Base-by-base conservation (phyloP, 2,888 invertebrate genomes). In the Serripes groenlandicus region DNA sequence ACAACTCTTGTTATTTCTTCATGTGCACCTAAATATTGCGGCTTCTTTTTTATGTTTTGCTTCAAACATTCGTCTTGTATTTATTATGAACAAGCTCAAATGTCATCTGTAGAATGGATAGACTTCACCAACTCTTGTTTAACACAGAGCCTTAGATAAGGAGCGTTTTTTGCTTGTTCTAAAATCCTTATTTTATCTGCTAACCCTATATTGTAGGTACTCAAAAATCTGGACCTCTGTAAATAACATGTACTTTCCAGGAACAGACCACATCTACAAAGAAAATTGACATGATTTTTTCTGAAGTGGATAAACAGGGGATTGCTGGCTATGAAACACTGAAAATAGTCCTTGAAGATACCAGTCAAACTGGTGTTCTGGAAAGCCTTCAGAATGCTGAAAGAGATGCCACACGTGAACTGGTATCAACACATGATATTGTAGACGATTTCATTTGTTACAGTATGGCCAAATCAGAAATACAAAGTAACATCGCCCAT, bases 291-390 rank as follows among this genome's bases (percentile, higher is more conserved):
- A 26, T 42, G 23, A 37, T 66, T 21, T 42, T 26, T 7, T 9
- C 9, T n/a, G 66, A 66, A 35, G 66, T 66, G 11, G n/a, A 35
- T 15, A 66, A 66, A 26, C 42, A 42, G 42, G 66, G 66, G 3
- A 42, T 66, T 7, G 26, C 26, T 0, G 66, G 66, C 35, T 66
- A 66, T 66, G 42, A 42, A 42, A 26, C 11, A 42, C 26, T 66
- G 9, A 66, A 66, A 26, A 21, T 42, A 42, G n/a, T 66, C 42
- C 42, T 66, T 26, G 23, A 42, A 42, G 42, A 66, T 23, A 66
- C 66, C 2, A 23, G 34, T 1, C 42, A 66, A 66, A n/a, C 23
- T 42, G 66, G 66, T 21, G 66, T 66, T 11, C 26, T 42, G 26
- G 66, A 37, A 15, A 26, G 9, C 9, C 66, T 66, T 1, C 5